These are phyloP conservation scores for Phyto melanocephala DNA, from an alignment of 2,888 invertebrate genomes.

Conservation along the genomic window DNA sequence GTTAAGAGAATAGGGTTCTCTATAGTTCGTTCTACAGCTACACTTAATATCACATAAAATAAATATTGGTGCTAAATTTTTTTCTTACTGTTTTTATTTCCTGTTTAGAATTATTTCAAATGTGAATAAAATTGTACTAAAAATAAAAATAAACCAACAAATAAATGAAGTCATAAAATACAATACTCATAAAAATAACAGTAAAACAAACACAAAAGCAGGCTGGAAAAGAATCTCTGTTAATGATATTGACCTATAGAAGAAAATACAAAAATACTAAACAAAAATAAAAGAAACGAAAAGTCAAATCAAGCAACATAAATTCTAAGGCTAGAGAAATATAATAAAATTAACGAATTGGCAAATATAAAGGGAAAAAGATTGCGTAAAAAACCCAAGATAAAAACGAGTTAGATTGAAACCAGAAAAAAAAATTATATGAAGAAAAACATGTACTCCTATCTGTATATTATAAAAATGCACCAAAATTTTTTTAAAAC, in stretches of 20 bases:
- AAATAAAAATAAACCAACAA: slow-evolving; percentile 22
- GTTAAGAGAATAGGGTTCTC: too few species aligned
- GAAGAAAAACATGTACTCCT: too few species aligned
- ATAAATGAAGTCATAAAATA: slow-evolving; percentile 52
- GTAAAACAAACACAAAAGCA: background rate
- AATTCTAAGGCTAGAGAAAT: background rate
- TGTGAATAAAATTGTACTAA: slow-evolving; percentile 8
- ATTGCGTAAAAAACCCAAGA: background rate
- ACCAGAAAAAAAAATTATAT: background rate
- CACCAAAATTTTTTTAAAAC: too few species aligned
- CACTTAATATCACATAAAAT: too few species aligned
- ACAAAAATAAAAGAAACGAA: background rate
- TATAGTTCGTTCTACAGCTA: too few species aligned
- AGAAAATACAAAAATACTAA: background rate
- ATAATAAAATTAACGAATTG: background rate
- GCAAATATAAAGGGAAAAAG: background rate
- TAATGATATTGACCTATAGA: slow-evolving; percentile 40
- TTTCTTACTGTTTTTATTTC: too few species aligned
- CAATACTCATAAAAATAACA: slow-evolving; percentile 44
- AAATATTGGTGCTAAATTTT: too few species aligned
- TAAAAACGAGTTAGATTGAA: background rate
- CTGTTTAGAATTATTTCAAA: slow-evolving; percentile 27
- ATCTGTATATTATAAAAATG: too few species aligned
- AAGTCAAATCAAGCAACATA: background rate
- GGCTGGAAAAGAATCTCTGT: background rate